These are phyloP conservation scores for Schizopygopsis pylzovi DNA, from an alignment of 2,797 vertebrate species.

Conservation along the genomic window DNA sequence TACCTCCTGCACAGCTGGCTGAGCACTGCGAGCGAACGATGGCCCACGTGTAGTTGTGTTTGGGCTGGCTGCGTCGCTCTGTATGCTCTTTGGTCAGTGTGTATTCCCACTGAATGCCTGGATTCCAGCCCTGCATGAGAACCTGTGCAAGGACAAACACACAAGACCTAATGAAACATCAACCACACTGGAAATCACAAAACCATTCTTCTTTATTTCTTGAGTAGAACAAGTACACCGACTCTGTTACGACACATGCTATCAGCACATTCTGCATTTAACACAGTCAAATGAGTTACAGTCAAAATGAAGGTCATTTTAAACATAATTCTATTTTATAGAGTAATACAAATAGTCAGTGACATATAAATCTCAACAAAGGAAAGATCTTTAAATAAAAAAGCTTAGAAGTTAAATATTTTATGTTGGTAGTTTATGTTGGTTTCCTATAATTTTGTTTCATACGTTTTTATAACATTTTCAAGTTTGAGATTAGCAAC, in stretches of 20 bases:
- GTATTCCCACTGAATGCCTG: conserved; percentile 88
- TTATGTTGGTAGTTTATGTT: neutral
- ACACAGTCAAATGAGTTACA: neutral
- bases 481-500: neutral
- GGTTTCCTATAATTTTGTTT: neutral
- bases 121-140: conserved; percentile 87
- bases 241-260: neutral
- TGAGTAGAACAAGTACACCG: neutral
- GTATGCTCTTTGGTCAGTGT: conserved; percentile 72
- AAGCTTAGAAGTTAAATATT: neutral
- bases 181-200: neutral
- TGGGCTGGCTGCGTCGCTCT: conserved; percentile 70
- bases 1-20: conserved; percentile 87
- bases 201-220: neutral
- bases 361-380: neutral
- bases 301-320: neutral
- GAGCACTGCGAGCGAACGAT: conserved; percentile 84
- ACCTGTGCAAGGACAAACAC: conserved; percentile 74
- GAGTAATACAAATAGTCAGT: neutral
- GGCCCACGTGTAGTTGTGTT: conserved; percentile 86
- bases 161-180: neutral
- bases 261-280: neutral
- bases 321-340: neutral
- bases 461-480: no score
- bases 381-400: neutral